phyloP scores from a whole-genome alignment of 2,888 invertebrate genomes.

The Tipula confusa region DNA sequence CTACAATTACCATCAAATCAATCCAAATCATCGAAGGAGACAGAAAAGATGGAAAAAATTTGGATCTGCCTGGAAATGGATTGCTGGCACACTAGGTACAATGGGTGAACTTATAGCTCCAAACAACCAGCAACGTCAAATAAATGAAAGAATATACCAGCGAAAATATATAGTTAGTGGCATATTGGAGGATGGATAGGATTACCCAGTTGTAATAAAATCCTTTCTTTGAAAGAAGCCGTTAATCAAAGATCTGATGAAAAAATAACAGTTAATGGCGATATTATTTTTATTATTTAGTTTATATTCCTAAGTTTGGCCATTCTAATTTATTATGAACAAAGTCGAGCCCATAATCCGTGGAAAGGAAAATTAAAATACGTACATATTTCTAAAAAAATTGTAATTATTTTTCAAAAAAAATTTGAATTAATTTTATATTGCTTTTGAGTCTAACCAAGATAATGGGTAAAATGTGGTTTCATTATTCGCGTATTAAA shows the following conservation, averaged over 20 bases:
- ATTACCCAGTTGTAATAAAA: background rate
- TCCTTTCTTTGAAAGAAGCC: background rate
- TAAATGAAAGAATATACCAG: background rate
- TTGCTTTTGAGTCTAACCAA: too few relatives aligned
- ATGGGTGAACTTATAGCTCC: background rate
- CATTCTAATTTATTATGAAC: too few relatives aligned
- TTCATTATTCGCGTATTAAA: background rate
- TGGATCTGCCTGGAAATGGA: background rate
- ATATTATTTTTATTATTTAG: too few relatives aligned
- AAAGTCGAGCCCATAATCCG: too few relatives aligned
- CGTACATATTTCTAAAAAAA: too few relatives aligned
- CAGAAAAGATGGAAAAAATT: background rate
- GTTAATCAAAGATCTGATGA: background rate
- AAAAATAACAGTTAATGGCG: background rate
- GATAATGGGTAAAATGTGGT: too few relatives aligned
- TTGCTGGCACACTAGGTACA: background rate
- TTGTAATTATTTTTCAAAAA: too few relatives aligned
- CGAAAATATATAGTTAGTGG: background rate
- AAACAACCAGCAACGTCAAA: background rate
- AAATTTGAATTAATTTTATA: too few relatives aligned
- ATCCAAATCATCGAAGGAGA: background rate
- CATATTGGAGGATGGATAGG: background rate
- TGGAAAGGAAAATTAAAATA: too few relatives aligned
- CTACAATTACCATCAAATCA: background rate
- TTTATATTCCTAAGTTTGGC: too few relatives aligned